Evolutionary conservation across 1,140 invertebrate genomes (phyloP).

Genomic region (Lordiphosa collinella): DNA sequence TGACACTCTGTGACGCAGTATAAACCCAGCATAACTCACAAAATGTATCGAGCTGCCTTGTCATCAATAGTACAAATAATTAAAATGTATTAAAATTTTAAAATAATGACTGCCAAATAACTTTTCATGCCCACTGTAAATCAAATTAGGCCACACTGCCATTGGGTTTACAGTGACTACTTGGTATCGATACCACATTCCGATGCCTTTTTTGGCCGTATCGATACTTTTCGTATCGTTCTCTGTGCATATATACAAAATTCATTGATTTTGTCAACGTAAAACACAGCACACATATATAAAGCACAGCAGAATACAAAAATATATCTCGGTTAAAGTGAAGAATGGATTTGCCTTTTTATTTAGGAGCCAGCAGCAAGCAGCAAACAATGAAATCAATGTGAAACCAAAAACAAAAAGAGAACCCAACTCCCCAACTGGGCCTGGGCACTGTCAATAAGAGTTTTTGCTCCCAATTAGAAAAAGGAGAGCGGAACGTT

Average conservation of each 20-base stretch:
- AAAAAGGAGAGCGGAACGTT: constrained; percentile 33
- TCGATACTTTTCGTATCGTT: neutral
- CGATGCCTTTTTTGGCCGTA: neutral
- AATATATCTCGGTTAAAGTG: constrained; percentile 16
- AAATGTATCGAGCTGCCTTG: no score
- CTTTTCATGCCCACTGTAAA: no score
- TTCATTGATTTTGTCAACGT: constrained; percentile 79
- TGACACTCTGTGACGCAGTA: no score
- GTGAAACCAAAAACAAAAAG: constrained; percentile 12
- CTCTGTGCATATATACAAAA: constrained; percentile 64
- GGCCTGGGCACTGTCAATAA: constrained; percentile 45
- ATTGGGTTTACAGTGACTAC: no score
- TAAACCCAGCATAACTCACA: no score
- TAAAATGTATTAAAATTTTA: no score
- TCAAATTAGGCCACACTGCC: no score
- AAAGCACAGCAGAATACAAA: constrained; percentile 35
- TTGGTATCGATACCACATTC: no score
- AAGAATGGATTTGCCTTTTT: constrained; percentile 50
- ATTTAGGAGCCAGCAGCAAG: constrained; percentile 18
- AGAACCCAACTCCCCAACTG: constrained; percentile 11
- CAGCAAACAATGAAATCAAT: constrained; percentile 30
- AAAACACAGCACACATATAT: constrained; percentile 64
- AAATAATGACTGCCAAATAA: no score
- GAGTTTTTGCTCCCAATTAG: constrained; percentile 56
- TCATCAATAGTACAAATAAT: no score